phyloP scores from a whole-genome alignment of 2,113 vertebrate genomes.

The Austrofundulus limnaeus region DNA sequence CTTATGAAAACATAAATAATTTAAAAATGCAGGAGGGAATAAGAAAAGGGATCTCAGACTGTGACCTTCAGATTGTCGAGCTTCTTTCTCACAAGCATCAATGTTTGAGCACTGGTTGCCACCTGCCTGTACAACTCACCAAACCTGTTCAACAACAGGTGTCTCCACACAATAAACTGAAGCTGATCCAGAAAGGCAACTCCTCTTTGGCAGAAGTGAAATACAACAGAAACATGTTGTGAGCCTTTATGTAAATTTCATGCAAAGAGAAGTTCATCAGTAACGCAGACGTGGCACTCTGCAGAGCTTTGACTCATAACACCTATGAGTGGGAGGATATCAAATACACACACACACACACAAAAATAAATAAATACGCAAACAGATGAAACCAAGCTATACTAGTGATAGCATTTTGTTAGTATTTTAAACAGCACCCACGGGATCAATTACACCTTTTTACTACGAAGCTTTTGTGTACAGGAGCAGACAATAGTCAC shows the following conservation, averaged over 20 bases:
- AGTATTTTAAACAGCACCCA: conserved; percentile 22
- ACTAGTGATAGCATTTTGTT: not conserved
- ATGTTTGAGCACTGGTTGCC: conserved; percentile 12
- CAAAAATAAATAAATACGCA: too few species aligned
- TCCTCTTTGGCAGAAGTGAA: conserved; percentile 1
- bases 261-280: conserved; percentile 29
- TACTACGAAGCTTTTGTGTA: conserved; percentile 18
- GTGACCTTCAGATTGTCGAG: not conserved
- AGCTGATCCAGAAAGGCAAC: conserved; percentile 8
- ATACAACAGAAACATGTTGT: conserved; percentile 14
- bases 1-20: conserved; percentile 17
- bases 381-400: not conserved
- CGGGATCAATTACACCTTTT: conserved; percentile 49
- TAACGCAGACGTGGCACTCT: conserved; percentile 19
- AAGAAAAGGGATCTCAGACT: conserved; percentile 22
- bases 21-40: not conserved
- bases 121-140: conserved; percentile 28
- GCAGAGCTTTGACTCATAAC: not conserved
- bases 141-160: conserved; percentile 66
- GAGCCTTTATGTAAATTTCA: conserved; percentile 40
- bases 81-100: conserved; percentile 10
- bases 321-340: not conserved
- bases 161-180: conserved; percentile 52
- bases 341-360: not conserved
- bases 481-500: conserved; percentile 34